phyloP scores from a whole-genome alignment of 2,113 vertebrate genomes.

The Thinocorus orbignyianus region DNA sequence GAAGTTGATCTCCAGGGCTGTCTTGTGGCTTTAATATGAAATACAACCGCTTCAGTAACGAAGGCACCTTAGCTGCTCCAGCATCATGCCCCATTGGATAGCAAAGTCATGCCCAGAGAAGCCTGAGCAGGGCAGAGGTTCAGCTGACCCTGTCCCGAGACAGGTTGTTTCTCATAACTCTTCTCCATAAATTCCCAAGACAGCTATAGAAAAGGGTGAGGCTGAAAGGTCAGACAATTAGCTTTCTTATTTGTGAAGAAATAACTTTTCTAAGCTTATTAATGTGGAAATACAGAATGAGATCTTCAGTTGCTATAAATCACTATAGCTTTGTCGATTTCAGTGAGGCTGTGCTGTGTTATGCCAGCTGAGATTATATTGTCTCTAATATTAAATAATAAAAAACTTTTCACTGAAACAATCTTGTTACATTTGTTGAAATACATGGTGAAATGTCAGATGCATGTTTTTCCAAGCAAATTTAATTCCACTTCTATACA shows the following conservation, averaged over 20 bases:
- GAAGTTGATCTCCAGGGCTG: background rate
- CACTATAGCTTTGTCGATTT: background rate
- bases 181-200: constrained; percentile 5
- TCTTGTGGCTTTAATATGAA: background rate
- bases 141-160: background rate
- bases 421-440: background rate
- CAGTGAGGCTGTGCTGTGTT: background rate
- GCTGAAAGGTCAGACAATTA: constrained; percentile 41
- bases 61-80: background rate
- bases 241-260: background rate
- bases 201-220: constrained; percentile 15
- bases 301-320: background rate
- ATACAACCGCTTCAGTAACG: background rate
- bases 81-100: background rate
- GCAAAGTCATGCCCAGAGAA: background rate
- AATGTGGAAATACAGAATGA: constrained; percentile 12
- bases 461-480: background rate
- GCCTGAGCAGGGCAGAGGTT: background rate
- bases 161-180: constrained; percentile 1
- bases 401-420: background rate
- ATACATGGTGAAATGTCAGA: background rate
- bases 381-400: background rate
- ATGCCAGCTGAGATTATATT: background rate
- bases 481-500: background rate
- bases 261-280: constrained; percentile 17